Percentiles rank a stretch among this genome's conserved stretches.
phyloP scores from a whole-genome alignment of 2,797 vertebrate genomes.

The Aphelocoma californica region DNA sequence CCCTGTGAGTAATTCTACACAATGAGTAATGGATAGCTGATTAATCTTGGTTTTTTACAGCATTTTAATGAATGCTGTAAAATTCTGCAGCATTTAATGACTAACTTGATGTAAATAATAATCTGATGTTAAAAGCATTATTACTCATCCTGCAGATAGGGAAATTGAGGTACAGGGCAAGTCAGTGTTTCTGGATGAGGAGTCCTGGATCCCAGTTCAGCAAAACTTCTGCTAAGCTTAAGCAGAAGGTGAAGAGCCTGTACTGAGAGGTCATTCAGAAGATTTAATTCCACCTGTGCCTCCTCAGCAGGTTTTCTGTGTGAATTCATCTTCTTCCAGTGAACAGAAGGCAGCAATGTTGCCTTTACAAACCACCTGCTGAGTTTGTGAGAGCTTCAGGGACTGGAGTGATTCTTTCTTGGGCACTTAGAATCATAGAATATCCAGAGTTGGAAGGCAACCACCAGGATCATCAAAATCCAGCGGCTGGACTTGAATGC shows the following conservation, averaged over 20 bases:
- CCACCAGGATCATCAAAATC: background rate
- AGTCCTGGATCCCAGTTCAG: background rate
- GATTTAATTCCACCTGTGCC: background rate
- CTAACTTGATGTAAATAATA: background rate
- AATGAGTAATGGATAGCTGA: background rate
- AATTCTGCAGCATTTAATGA: background rate
- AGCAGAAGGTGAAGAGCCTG: background rate
- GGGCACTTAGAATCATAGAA: too few species aligned
- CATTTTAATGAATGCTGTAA: background rate
- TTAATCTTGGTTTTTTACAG: background rate
- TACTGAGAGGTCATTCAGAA: background rate
- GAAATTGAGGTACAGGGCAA: background rate
- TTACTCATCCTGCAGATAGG: background rate
- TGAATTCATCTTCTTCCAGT: background rate
- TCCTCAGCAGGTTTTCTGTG: background rate
- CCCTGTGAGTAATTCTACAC: background rate
- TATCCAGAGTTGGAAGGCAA: rapidly evolving
- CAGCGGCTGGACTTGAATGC: background rate
- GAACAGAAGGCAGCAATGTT: background rate
- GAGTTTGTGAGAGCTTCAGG: background rate
- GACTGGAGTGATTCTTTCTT: background rate
- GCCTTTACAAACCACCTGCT: background rate
- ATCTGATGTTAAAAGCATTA: background rate
- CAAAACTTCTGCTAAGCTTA: background rate
- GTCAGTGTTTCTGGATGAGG: background rate